phyloP scores from a whole-genome alignment of 2,888 invertebrate genomes.

The Neoascia interrupta region DNA sequence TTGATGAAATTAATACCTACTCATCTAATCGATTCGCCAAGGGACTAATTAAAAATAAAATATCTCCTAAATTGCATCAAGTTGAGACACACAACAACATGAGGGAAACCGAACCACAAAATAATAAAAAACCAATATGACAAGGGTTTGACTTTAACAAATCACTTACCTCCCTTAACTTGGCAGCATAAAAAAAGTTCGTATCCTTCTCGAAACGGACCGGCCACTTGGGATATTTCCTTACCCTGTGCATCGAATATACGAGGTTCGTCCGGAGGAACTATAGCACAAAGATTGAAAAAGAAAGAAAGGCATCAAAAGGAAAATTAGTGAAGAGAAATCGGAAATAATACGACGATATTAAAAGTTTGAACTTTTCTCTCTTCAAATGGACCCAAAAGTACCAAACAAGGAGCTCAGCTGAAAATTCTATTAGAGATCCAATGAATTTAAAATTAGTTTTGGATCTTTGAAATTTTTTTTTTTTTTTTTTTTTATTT shows the following conservation, averaged over 20 bases:
- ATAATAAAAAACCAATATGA: slow-evolving; percentile 39
- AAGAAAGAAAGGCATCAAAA: slow-evolving; percentile 38
- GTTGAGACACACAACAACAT: slow-evolving; percentile 1
- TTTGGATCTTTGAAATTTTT: slow-evolving; percentile 51
- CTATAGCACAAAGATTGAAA: too few species aligned
- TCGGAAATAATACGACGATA: slow-evolving; percentile 55
- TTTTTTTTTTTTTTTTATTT: slow-evolving; percentile 16
- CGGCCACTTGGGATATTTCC: slow-evolving; percentile 88
- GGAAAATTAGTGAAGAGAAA: slow-evolving; percentile 47
- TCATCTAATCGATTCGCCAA: slow-evolving; percentile 12
- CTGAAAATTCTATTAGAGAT: slow-evolving; percentile 58
- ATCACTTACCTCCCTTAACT: slow-evolving; percentile 89
- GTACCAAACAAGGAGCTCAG: slow-evolving; percentile 59
- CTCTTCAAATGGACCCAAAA: slow-evolving; percentile 40
- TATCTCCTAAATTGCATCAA: slow-evolving; percentile 19
- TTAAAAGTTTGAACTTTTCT: slow-evolving; percentile 61
- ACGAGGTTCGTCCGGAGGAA: slow-evolving; percentile 88
- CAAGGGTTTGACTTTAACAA: slow-evolving; percentile 70
- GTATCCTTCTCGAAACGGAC: slow-evolving; percentile 93
- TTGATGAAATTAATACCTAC: too few species aligned
- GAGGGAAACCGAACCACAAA: slow-evolving; percentile 17
- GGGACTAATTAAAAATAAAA: slow-evolving; percentile 45
- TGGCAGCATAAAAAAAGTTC: slow-evolving; percentile 91
- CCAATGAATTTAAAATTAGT: slow-evolving; percentile 66
- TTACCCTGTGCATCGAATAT: slow-evolving; percentile 91